phyloP scores from a whole-genome alignment of 2,888 invertebrate species.

The Schrankia costaestrigalis region DNA sequence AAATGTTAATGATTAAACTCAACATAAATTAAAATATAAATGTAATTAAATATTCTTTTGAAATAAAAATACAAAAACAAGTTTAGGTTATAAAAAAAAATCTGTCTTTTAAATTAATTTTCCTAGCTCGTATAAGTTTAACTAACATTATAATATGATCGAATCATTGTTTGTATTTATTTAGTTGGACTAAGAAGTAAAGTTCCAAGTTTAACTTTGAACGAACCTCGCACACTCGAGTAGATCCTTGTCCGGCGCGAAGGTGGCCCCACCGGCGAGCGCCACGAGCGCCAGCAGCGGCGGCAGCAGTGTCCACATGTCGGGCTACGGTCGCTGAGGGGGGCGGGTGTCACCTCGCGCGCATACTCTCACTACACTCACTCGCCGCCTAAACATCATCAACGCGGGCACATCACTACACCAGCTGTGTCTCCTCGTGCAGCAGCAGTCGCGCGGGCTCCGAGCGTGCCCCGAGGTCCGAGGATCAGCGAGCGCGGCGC shows the following conservation, averaged over 20 bases:
- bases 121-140: constrained; percentile 61
- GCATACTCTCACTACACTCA: constrained; percentile 64
- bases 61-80: too few relatives aligned
- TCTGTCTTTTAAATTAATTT: constrained; percentile 72
- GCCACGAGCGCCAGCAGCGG: constrained; percentile 60
- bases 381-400: constrained; percentile 65
- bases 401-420: constrained; percentile 64
- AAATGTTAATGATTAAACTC: too few relatives aligned
- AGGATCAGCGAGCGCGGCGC: constrained; percentile 67
- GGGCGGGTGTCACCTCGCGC: constrained; percentile 53
- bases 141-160: too few relatives aligned
- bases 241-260: constrained; percentile 66
- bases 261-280: constrained; percentile 60
- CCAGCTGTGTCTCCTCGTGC: constrained; percentile 30
- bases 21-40: too few relatives aligned
- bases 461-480: constrained; percentile 54
- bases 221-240: constrained; percentile 77
- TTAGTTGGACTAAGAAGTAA: constrained; percentile 10
- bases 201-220: constrained; percentile 10
- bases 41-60: too few relatives aligned
- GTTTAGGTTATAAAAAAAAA: too few relatives aligned
- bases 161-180: constrained; percentile 6
- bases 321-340: constrained; percentile 57
- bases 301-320: constrained; percentile 65
- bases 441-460: constrained; percentile 32